Evolutionary conservation across 1,140 invertebrate genomes (phyloP), one percentile per base, ranked within the genome.

Genomic region (Drosophila orena): DNA sequence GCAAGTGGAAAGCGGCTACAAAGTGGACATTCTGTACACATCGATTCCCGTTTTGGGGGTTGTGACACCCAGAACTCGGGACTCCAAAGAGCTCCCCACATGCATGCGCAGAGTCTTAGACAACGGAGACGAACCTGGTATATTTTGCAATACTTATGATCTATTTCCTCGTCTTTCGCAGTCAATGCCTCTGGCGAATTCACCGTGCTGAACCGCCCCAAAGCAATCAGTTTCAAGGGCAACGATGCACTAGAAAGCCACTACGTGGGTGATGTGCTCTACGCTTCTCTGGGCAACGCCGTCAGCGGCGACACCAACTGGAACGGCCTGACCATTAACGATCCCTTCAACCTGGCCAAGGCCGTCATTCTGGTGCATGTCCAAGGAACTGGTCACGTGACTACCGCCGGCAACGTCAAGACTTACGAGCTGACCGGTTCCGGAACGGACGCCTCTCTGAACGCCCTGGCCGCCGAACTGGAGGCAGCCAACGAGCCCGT

Each of bases 331-430:
- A 93, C 93, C 30, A 94, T 97, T 46, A 93, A 92, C 3, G 94
- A 96, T 93, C 95, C 96, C 8, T 97, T 98, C 76, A 93, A 95
- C 66, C 93, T 96, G 60, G 96, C 97, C 27, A 95, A 97, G 92
- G 96, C 96, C 37, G 94, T 96, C 49, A 95, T 97, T 24, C 94
- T 94, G 35, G 93, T 97, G 35, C 94, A 94, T 38, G 93, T 97
- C 42, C 95, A 96, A 92, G 96, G 96, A 60, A 92, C 96, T 7
- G 92, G 93, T n/a, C 88, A 81, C 20, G 84, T 94, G 35, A 93
- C 93, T 54, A 93, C 95, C 38, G 93, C 91, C 58, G 79, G 91
- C 43, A 92, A 92, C 52, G 81, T 52, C 3, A 91, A 92, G 47
- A 60, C 86, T 12, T 92, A 80, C 35, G 68, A 80, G 20, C 20